A percentile compares a stretch with the other conserved stretches of the same genome.
Conservation (phyloP, 2,797 vertebrate genomes). For the Tarsius wallacei region DNA sequence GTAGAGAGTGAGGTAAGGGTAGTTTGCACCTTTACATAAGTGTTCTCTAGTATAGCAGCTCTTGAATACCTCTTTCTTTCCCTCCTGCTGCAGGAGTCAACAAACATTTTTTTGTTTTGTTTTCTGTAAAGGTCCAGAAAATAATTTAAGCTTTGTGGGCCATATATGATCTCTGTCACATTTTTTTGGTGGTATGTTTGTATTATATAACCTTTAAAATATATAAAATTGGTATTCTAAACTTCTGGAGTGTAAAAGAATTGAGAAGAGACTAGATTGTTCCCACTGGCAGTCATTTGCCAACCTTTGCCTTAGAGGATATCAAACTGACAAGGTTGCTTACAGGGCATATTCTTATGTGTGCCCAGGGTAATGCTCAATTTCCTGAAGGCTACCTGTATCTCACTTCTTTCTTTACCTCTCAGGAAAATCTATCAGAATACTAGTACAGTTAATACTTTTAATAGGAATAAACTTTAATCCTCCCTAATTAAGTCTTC, state of each 20-base stretch:
- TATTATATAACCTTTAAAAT: background rate
- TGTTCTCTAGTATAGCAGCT: background rate
- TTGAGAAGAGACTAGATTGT: background rate
- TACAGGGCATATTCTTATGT: background rate
- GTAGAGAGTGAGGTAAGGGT: too few species aligned
- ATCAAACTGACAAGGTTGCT: background rate
- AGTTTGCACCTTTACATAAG: background rate
- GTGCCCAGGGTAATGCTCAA: background rate
- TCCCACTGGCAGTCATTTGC: background rate
- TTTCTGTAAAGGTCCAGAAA: background rate
- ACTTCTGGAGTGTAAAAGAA: background rate
- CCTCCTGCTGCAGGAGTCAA: background rate
- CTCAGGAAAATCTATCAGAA: background rate
- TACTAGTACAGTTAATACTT: background rate
- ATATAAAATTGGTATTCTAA: background rate
- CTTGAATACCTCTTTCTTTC: background rate
- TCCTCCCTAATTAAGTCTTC: background rate
- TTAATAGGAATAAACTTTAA: background rate
- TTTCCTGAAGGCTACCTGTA: background rate
- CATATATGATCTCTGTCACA: background rate
- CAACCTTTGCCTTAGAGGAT: background rate
- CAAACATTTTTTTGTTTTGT: background rate
- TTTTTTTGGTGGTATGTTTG: background rate
- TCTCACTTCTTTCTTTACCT: background rate
- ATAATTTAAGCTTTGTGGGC: constrained; percentile 16